Evolutionary conservation across 2,113 vertebrate species (phyloP).

Genomic region (Prionailurus viverrinus): DNA sequence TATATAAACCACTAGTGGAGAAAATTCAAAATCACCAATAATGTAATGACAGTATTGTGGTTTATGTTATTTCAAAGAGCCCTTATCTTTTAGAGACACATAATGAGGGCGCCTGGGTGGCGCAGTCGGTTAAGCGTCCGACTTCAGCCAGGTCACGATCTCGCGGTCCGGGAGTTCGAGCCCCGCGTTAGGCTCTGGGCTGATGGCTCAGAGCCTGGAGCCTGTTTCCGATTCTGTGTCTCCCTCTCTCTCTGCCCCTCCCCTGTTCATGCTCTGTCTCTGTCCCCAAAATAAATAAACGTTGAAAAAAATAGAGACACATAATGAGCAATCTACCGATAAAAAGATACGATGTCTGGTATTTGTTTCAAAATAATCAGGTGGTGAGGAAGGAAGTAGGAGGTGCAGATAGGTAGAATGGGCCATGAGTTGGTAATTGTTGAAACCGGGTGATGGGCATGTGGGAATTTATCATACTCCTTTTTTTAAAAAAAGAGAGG

Average conservation of each 20-base stretch:
- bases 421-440: too few species aligned
- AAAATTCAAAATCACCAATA: not conserved
- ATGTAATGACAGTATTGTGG: not conserved
- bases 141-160: too few species aligned
- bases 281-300: too few species aligned
- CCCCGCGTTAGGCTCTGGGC: too few species aligned
- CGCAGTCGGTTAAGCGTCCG: too few species aligned
- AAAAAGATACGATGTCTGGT: not conserved
- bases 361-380: conserved; percentile 44
- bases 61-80: not conserved
- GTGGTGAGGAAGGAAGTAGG: not conserved
- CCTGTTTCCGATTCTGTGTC: too few species aligned
- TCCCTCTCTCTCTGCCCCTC: too few species aligned
- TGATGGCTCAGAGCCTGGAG: too few species aligned
- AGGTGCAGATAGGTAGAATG: not conserved
- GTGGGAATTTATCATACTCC: not conserved
- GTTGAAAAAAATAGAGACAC: not conserved
- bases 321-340: not conserved
- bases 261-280: too few species aligned
- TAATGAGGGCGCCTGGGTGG: not conserved
- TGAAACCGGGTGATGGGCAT: not conserved
- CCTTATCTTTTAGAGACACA: conserved; percentile 5
- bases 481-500: not conserved
- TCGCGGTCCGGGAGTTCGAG: too few species aligned
- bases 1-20: not conserved